Evolutionary conservation across 2,888 invertebrate genomes (phyloP).

Genomic region (Pharmacophagus antenor): DNA sequence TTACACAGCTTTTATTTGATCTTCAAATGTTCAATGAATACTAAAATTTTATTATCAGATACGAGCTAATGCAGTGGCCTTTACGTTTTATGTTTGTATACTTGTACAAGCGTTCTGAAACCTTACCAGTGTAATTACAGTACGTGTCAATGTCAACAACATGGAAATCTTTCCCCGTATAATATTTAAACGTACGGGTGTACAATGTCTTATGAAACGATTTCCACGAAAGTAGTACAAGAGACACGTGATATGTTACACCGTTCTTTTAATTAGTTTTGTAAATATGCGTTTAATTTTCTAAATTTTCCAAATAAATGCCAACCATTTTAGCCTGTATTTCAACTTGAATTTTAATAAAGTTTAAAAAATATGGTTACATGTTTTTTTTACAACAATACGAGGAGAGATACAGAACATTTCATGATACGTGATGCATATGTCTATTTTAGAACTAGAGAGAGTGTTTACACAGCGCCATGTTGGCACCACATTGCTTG

Average conservation of each 20-base stretch:
- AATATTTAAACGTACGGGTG: not conserved
- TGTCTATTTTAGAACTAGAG: no score
- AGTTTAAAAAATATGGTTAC: no score
- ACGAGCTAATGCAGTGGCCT: not conserved
- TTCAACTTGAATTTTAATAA: no score
- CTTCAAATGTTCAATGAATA: not conserved
- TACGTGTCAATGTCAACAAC: constrained; percentile 23
- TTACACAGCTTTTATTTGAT: not conserved
- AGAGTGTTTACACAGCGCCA: no score
- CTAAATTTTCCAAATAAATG: no score
- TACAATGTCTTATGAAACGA: not conserved
- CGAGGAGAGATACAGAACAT: no score
- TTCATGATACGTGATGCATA: no score
- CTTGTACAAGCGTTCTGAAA: constrained; percentile 6
- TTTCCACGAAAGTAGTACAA: not conserved
- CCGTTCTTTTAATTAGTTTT: not conserved
- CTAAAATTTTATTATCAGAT: not conserved
- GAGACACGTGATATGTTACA: not conserved
- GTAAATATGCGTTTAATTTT: no score
- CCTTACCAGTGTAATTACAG: constrained; percentile 16
- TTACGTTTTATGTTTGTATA: constrained; percentile 1
- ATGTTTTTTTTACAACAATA: no score
- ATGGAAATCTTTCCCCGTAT: constrained; percentile 6
- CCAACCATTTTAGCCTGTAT: no score
- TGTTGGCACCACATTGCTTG: no score